Base-by-base conservation (phyloP, 2,797 vertebrate genomes). In the Crenichthys baileyi region DNA sequence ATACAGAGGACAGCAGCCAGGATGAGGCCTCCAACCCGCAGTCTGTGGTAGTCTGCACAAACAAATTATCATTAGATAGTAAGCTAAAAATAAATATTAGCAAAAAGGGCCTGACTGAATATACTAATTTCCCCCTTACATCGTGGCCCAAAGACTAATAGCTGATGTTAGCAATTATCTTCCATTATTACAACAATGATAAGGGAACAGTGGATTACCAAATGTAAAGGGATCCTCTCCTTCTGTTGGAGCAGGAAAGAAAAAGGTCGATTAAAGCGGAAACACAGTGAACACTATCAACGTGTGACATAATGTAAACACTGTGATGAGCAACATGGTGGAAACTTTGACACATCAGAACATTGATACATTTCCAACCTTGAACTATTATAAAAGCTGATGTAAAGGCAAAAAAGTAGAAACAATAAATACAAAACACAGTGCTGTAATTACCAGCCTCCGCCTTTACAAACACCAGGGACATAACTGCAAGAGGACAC, bases 1-100 rank as follows among this genome's bases (percentile, higher is more conserved):
- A 96, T 94, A 92, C 96, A 96, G 41, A 96, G 93, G 73, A 96
- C 95, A 15, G 95, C 96, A 31, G 96, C 95, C 65, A 96, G 91
- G 75, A 95, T 96, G 88, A 96, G 92, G 36, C 96, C 96, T 83
- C 96, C 95, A 1, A 96, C 95, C 81, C 96, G 94, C 76, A 96
- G 94, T 63, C 87, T 91, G 89, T 96, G 73, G 87, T 96, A 96
- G 84, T 96, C 96, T 96, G 84, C 41, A 89, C 0, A 60, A 48
- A 76, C 51, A 90, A 2, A 29, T 56, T 73, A 72, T 9, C n/a
- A 76, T 70, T 11, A 77, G 31, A 51, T n/a, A 48, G 24, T 2
- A 29, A 46, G n/a, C 41, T 26, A 48, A 26, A 36, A 70, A 46
- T 7, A 68, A 70, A 46, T 29, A 46, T 29, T 26, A n/a, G 24